These are phyloP conservation scores for Myzus persicae DNA, from an alignment of 1,140 invertebrate species.

Conservation along the genomic window DNA sequence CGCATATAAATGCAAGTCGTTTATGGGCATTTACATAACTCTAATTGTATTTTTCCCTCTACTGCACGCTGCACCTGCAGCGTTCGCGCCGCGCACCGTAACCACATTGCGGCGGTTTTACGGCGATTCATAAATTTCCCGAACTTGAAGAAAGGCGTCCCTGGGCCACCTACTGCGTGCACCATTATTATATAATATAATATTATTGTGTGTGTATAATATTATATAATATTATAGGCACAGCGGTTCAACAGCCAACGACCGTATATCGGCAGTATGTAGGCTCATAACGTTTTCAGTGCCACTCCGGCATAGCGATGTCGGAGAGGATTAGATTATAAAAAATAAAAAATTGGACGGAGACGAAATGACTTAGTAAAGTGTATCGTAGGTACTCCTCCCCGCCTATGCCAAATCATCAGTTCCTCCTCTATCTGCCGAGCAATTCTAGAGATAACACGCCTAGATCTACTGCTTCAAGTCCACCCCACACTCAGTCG, in stretches of 20 bases:
- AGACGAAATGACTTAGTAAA: neutral
- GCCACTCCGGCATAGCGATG: no score
- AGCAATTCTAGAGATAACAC: neutral
- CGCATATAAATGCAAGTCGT: neutral
- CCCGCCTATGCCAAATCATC: no score
- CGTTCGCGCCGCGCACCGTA: neutral
- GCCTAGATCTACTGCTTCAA: neutral
- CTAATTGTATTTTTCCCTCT: neutral
- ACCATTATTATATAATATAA: neutral
- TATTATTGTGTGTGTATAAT: no score
- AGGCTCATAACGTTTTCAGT: no score
- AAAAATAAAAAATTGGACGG: neutral
- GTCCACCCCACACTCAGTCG: neutral
- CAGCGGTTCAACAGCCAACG: no score
- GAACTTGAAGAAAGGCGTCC: neutral
- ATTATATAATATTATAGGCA: no score
- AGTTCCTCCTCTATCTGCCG: neutral
- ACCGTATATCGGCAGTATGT: no score
- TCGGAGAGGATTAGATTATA: neutral
- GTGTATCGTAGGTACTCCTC: neutral
- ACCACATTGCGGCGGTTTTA: neutral
- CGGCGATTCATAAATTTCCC: constrained; percentile 47
- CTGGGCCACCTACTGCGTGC: neutral
- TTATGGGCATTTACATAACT: constrained; percentile 5
- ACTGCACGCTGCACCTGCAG: neutral